Evolutionary conservation across 2,888 invertebrate genomes (phyloP).

Genomic region (Selenia dentaria): DNA sequence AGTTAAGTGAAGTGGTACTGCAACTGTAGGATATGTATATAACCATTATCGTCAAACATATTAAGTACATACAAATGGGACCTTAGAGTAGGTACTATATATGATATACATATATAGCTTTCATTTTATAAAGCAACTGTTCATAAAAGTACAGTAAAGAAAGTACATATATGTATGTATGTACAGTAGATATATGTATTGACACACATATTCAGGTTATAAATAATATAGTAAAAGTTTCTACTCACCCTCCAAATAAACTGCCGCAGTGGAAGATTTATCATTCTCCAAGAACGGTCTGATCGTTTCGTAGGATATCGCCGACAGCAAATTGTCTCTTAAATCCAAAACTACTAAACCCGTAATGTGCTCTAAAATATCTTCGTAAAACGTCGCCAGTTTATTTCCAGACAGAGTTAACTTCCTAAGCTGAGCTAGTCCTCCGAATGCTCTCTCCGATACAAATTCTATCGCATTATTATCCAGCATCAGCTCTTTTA

Average conservation of each 20-base stretch:
- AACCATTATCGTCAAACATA: too few relatives aligned
- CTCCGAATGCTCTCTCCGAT: slow-evolving; percentile 90
- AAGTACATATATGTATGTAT: too few relatives aligned
- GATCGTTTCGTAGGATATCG: slow-evolving; percentile 90
- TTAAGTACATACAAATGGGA: too few relatives aligned
- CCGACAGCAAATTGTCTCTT: slow-evolving; percentile 90
- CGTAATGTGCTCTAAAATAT: slow-evolving; percentile 88
- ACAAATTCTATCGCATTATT: slow-evolving; percentile 89
- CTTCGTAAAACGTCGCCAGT: slow-evolving; percentile 88
- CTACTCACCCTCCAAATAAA: slow-evolving; percentile 91
- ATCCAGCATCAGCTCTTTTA: slow-evolving; percentile 88
- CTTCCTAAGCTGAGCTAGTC: slow-evolving; percentile 88
- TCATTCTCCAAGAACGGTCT: slow-evolving; percentile 90
- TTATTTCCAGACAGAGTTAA: slow-evolving; percentile 90
- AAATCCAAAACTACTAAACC: slow-evolving; percentile 90
- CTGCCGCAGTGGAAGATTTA: slow-evolving; percentile 88
- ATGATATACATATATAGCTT: too few relatives aligned
- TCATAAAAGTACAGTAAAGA: too few relatives aligned
- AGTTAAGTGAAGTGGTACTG: too few relatives aligned
- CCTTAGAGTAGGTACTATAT: too few relatives aligned
- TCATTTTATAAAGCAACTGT: not conserved
- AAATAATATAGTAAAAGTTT: slow-evolving; percentile 43
- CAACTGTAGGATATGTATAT: too few relatives aligned
- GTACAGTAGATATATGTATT: too few relatives aligned
- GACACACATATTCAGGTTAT: too few relatives aligned